Evolutionary conservation across 2,888 invertebrate genomes (phyloP).

Genomic region (Acanthoscelides obtectus): DNA sequence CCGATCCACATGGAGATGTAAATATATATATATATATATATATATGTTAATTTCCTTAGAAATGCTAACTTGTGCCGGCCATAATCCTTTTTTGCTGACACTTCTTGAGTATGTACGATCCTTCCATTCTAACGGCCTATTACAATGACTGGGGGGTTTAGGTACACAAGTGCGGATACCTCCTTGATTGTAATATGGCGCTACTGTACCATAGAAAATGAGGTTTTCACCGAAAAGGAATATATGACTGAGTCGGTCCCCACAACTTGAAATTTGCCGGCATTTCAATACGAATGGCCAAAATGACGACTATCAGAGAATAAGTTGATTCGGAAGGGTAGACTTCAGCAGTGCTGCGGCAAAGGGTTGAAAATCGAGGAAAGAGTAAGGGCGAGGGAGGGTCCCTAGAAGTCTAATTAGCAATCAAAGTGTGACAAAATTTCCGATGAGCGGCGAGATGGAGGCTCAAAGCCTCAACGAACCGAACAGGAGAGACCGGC

Average conservation of each 20-base stretch:
- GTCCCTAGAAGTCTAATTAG: conserved; percentile 55
- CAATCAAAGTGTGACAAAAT: conserved; percentile 55
- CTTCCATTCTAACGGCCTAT: too few species aligned
- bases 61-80: too few species aligned
- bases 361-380: conserved; percentile 48
- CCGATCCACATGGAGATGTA: too few species aligned
- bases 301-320: conserved; percentile 8
- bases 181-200: neutral
- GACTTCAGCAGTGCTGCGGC: conserved; percentile 23
- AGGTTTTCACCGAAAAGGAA: neutral
- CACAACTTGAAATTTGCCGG: neutral
- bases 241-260: neutral
- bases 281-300: neutral
- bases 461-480: conserved; percentile 19
- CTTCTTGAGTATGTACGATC: too few species aligned
- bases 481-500: neutral
- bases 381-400: conserved; percentile 36
- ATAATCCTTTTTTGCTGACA: too few species aligned
- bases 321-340: conserved; percentile 19
- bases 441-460: conserved; percentile 27
- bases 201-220: neutral
- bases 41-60: too few species aligned
- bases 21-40: too few species aligned
- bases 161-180: too few species aligned
- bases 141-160: too few species aligned